These are phyloP conservation scores for Mystacornis crossleyi DNA, from an alignment of 2,113 vertebrate genomes.

Conservation along the genomic window DNA sequence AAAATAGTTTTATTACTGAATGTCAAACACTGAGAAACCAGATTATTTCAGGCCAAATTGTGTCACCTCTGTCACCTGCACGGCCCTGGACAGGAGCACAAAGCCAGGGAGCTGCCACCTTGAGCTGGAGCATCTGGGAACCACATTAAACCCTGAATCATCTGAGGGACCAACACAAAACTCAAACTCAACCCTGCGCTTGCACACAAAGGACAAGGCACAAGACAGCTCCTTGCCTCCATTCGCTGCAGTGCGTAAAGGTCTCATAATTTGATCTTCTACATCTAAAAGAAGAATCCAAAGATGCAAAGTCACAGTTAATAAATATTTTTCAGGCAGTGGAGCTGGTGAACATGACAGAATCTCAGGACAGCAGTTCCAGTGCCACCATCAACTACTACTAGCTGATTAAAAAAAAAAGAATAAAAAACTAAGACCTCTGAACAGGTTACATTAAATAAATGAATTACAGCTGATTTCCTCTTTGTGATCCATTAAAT, in stretches of 20 bases:
- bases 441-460: neutral
- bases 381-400: neutral
- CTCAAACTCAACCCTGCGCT: neutral
- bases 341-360: neutral
- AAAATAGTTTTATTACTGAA: neutral
- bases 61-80: neutral
- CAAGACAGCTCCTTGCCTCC: neutral
- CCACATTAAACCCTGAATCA: neutral
- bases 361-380: neutral
- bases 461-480: neutral
- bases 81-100: neutral
- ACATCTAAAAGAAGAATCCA: neutral
- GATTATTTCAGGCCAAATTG: neutral
- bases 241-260: neutral
- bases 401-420: neutral
- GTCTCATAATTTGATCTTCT: neutral
- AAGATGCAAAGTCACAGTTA: neutral
- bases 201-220: neutral
- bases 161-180: accelerated
- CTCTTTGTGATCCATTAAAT: neutral
- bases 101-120: neutral
- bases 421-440: neutral
- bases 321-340: neutral
- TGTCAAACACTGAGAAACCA: accelerated
- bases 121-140: neutral